Evolutionary conservation across 2,888 invertebrate genomes (phyloP).

Genomic region (Conchocele bisecta): DNA sequence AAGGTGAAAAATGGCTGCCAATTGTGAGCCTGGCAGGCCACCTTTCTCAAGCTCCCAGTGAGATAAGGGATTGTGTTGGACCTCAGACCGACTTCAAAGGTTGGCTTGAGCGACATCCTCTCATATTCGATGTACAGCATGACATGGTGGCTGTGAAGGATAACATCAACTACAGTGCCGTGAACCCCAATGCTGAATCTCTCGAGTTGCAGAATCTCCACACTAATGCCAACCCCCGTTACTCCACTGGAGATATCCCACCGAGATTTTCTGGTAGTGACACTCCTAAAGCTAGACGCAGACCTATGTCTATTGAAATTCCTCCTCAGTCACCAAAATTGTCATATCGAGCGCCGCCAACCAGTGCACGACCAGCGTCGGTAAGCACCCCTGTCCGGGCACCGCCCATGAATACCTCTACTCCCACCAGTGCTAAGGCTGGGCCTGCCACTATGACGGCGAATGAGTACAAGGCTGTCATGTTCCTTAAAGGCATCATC

Average conservation of each 20-base stretch:
- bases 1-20: conserved; percentile 98
- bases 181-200: conserved; percentile 72
- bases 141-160: conserved; percentile 81
- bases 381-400: conserved; percentile 39
- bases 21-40: conserved; percentile 98
- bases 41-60: conserved; percentile 97
- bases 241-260: conserved; percentile 36
- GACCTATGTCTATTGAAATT: conserved; percentile 74
- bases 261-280: conserved; percentile 43
- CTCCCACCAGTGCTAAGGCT: conserved; percentile 65
- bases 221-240: conserved; percentile 28
- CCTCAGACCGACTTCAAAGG: conserved; percentile 82
- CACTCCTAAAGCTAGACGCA: conserved; percentile 71
- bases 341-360: conserved; percentile 61
- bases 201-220: conserved; percentile 62
- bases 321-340: conserved; percentile 61
- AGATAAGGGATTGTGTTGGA: conserved; percentile 88
- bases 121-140: conserved; percentile 82
- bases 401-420: conserved; percentile 36
- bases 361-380: no score
- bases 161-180: conserved; percentile 76
- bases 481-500: conserved; percentile 81
- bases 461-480: conserved; percentile 82
- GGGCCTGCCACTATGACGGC: conserved; percentile 82
- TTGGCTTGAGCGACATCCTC: conserved; percentile 81